These are phyloP conservation scores for Trichomycterus rosablanca DNA, from an alignment of 2,113 vertebrate species.

Conservation along the genomic window DNA sequence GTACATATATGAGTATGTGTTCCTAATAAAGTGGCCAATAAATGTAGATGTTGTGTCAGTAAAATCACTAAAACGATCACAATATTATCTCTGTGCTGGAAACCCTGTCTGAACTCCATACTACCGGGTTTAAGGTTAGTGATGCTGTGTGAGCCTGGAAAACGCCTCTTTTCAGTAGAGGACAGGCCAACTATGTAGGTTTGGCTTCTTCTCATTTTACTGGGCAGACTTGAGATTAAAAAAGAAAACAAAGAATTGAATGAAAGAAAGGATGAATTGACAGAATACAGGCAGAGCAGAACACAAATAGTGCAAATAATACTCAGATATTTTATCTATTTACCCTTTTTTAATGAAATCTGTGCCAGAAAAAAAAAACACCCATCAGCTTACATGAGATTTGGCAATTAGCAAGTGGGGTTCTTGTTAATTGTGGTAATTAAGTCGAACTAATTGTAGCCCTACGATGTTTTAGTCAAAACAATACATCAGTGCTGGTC, in stretches of 20 bases:
- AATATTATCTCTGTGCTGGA: no score
- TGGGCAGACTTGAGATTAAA: background rate
- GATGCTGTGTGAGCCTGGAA: slow-evolving; percentile 13
- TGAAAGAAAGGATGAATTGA: background rate
- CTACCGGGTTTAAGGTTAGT: no score
- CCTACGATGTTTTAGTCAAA: slow-evolving; percentile 24
- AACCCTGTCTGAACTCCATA: no score
- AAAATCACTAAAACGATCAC: no score
- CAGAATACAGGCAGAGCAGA: no score
- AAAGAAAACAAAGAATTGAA: background rate
- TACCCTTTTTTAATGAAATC: background rate
- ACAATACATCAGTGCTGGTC: slow-evolving; percentile 27
- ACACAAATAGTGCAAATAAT: no score
- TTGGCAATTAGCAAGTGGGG: slow-evolving; percentile 28
- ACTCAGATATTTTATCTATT: slow-evolving; percentile 7
- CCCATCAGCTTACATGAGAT: slow-evolving; percentile 16
- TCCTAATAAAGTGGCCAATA: no score
- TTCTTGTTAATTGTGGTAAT: slow-evolving; percentile 29
- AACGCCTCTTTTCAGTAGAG: slow-evolving; percentile 1
- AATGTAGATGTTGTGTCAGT: no score
- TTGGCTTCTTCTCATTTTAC: background rate
- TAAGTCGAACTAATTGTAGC: slow-evolving; percentile 25
- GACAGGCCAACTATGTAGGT: slow-evolving; percentile 26
- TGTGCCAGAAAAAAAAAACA: slow-evolving; percentile 12
- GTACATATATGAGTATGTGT: no score